Percentiles rank a stretch among this genome's conserved stretches.
Evolutionary conservation across 2,797 vertebrate genomes (phyloP).

Genomic region (Enteromius paludinosus): DNA sequence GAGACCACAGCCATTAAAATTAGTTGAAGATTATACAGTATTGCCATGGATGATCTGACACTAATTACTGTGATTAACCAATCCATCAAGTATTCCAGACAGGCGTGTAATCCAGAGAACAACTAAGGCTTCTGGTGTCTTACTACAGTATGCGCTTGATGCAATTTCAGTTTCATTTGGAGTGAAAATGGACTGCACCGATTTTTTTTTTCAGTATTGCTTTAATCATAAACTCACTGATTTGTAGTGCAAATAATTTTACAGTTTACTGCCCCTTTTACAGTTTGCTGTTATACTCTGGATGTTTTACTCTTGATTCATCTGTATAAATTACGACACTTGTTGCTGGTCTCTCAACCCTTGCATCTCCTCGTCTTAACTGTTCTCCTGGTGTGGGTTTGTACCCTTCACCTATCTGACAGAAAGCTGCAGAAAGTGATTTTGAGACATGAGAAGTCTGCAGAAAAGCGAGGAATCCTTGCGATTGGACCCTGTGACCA

Average conservation of each 20-base stretch:
- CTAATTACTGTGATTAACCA: background rate
- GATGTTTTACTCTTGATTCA: background rate
- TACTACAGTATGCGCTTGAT: background rate
- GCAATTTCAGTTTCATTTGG: background rate
- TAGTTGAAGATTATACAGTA: background rate
- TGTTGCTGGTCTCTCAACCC: conserved; percentile 47
- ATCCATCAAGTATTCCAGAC: background rate
- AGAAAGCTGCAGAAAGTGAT: conserved; percentile 25
- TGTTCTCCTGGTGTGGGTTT: conserved; percentile 38
- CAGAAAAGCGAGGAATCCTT: conserved; percentile 21
- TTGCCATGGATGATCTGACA: background rate
- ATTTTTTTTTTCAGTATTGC: background rate
- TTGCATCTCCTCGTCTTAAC: conserved; percentile 19
- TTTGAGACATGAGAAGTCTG: conserved; percentile 43
- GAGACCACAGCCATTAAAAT: background rate
- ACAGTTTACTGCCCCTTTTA: background rate
- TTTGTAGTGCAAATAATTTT: background rate
- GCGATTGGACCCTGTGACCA: conserved; percentile 44
- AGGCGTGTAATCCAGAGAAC: background rate
- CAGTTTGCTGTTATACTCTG: background rate
- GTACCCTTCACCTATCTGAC: conserved; percentile 18
- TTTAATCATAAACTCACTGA: background rate
- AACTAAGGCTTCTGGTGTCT: background rate
- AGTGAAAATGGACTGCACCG: background rate
- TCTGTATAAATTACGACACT: conserved; percentile 21